Percentiles rank a stretch among this genome's conserved stretches.
These are phyloP conservation scores for Bolinopsis microptera DNA, from an alignment of 37 sponge, comb jelly and placozoan genomes.

Conservation along the genomic window DNA sequence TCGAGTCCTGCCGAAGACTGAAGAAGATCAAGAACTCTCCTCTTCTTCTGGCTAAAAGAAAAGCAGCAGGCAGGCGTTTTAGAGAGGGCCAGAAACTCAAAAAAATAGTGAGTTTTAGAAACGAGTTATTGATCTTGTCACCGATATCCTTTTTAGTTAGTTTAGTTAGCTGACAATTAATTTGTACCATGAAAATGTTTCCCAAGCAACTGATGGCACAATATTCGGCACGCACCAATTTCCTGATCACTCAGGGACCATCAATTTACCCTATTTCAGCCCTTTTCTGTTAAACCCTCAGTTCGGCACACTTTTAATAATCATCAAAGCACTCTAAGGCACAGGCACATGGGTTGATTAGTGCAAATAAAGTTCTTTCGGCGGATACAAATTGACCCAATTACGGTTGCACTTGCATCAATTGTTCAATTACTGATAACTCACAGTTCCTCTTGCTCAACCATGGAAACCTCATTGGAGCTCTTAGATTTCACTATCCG, in stretches of 20 bases:
- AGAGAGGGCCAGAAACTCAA: slow-evolving; percentile 65
- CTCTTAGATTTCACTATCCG: not conserved
- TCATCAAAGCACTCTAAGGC: not conserved
- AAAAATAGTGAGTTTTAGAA: slow-evolving; percentile 50
- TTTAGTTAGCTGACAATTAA: too few relatives aligned
- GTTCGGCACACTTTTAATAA: not conserved
- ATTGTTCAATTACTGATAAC: not conserved
- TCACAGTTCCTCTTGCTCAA: not conserved
- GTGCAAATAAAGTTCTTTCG: not conserved
- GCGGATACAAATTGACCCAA: not conserved
- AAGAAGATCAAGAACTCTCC: slow-evolving; percentile 64
- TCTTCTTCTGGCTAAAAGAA: slow-evolving; percentile 50
- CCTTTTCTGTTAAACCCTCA: not conserved
- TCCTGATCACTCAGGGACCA: too few relatives aligned
- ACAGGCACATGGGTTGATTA: not conserved
- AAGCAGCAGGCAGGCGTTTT: slow-evolving; percentile 43
- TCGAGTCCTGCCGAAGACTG: slow-evolving; percentile 46
- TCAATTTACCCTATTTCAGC: too few relatives aligned
- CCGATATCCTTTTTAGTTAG: too few relatives aligned
- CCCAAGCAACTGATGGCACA: too few relatives aligned
- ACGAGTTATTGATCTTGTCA: too few relatives aligned
- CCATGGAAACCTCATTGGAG: not conserved
- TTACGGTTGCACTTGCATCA: not conserved
- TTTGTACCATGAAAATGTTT: too few relatives aligned
- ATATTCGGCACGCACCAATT: too few relatives aligned